These are phyloP conservation scores for Nephotettix cincticeps DNA, from an alignment of 1,140 invertebrate species.

Conservation along the genomic window DNA sequence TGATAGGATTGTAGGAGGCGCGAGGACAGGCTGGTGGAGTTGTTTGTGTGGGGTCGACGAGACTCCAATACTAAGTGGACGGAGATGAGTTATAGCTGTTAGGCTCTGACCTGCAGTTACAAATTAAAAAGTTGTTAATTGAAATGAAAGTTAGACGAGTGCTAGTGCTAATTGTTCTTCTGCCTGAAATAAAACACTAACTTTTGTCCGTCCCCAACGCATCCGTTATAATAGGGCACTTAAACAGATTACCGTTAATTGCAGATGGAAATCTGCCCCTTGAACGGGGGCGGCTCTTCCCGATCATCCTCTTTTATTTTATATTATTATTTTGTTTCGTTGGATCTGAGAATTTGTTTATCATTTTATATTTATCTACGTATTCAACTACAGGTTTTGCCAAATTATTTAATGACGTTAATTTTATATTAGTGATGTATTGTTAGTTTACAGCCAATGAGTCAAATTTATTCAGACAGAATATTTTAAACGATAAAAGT, in stretches of 20 bases:
- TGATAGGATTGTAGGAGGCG: too few relatives aligned
- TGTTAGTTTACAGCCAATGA: too few relatives aligned
- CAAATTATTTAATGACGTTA: too few relatives aligned
- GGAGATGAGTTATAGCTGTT: background rate
- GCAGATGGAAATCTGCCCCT: background rate
- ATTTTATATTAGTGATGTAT: too few relatives aligned
- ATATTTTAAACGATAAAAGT: too few relatives aligned
- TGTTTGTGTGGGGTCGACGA: background rate
- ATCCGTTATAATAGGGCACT: constrained; percentile 3
- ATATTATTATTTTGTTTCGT: too few relatives aligned
- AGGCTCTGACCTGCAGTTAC: background rate
- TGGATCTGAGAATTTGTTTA: too few relatives aligned
- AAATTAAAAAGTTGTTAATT: constrained; percentile 11
- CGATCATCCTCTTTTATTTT: too few relatives aligned
- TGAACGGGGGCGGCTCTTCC: background rate
- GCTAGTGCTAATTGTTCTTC: constrained; percentile 9
- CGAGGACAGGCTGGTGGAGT: too few relatives aligned
- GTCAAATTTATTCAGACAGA: too few relatives aligned
- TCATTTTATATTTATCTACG: too few relatives aligned
- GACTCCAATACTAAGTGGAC: background rate
- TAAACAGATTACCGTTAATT: constrained; percentile 8
- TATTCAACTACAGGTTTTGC: too few relatives aligned
- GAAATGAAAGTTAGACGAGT: constrained; percentile 7
- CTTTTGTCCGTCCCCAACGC: background rate
- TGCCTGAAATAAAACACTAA: constrained; percentile 10